These are phyloP conservation scores for Sebastes diploproa DNA, from an alignment of 2,797 vertebrate species.

Conservation along the genomic window DNA sequence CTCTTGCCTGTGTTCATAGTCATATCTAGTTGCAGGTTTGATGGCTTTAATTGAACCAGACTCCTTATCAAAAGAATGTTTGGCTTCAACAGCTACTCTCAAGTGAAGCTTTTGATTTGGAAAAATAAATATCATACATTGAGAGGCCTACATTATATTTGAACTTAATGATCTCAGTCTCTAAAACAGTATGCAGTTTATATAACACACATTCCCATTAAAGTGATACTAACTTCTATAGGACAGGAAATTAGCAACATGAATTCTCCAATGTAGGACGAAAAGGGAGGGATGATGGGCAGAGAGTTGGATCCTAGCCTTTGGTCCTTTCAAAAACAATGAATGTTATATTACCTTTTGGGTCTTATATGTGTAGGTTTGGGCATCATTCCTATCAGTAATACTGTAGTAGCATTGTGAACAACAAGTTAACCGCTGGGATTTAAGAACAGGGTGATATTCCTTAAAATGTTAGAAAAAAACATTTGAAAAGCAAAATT, in stretches of 20 bases:
- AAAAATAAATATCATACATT: slow-evolving; percentile 26
- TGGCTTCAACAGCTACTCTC: slow-evolving; percentile 9
- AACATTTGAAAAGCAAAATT: not conserved
- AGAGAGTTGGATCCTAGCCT: not conserved
- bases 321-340: not conserved
- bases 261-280: not conserved
- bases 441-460: not conserved
- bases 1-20: slow-evolving; percentile 37
- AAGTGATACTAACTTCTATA: not conserved
- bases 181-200: slow-evolving; percentile 6
- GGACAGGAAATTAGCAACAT: not conserved
- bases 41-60: slow-evolving; percentile 46
- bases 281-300: not conserved
- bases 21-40: slow-evolving; percentile 54
- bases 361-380: not conserved
- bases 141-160: slow-evolving; percentile 1
- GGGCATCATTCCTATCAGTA: not conserved
- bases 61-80: slow-evolving; percentile 55
- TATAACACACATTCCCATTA: not conserved
- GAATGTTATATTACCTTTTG: not conserved
- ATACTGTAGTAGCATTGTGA: not conserved
- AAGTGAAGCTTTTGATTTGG: slow-evolving; percentile 25
- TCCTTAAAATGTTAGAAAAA: not conserved
- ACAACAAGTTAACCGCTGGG: not conserved
- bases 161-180: not conserved